These are phyloP conservation scores for Eupithecia centaureata DNA, from an alignment of 2,888 invertebrate species.

Conservation along the genomic window DNA sequence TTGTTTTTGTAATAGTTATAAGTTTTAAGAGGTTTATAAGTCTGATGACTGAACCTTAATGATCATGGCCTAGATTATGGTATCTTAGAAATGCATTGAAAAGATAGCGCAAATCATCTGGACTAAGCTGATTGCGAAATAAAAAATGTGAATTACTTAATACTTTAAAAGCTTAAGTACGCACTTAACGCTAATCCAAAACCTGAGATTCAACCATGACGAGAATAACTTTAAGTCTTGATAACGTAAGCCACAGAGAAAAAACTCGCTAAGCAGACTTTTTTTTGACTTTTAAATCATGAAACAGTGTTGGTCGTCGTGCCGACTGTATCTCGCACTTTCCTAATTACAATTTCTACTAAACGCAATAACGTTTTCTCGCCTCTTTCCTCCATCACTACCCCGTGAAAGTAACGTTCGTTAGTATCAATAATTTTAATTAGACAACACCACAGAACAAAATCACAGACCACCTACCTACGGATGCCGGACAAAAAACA, in stretches of 20 bases:
- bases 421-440: constrained; percentile 24
- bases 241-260: neutral
- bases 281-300: neutral
- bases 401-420: neutral
- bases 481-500: constrained; percentile 69
- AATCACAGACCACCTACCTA: constrained; percentile 72
- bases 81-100: constrained; percentile 10
- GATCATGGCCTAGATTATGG: neutral
- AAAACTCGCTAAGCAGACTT: neutral
- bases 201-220: neutral
- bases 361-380: neutral
- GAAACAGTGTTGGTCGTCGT: neutral
- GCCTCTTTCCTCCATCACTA: neutral
- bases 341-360: neutral
- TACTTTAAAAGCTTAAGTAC: neutral
- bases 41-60: neutral
- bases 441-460: constrained; percentile 33
- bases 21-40: too few species aligned
- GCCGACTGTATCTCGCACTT: neutral
- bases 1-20: too few species aligned
- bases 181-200: neutral
- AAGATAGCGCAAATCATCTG: constrained; percentile 16
- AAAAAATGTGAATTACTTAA: neutral
- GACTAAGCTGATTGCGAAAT: neutral
- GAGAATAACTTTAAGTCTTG: neutral